Evolutionary conservation across 2,888 invertebrate genomes (phyloP), one percentile per base, ranked within the genome.

Genomic region (Eupithecia insigniata): DNA sequence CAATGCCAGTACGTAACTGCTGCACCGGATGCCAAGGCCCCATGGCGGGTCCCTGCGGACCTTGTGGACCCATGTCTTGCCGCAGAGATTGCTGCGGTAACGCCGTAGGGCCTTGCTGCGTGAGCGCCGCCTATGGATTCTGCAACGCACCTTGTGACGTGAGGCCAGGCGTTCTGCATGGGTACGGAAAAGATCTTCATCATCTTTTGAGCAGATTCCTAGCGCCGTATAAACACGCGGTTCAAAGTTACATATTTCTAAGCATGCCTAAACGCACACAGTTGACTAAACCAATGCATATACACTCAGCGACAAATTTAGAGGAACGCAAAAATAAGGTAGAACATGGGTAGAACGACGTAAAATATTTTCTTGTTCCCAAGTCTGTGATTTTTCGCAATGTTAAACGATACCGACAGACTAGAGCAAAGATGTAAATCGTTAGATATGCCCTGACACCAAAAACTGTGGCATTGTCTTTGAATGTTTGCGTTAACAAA

Each of bases 1-100:
- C 69, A 75, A 92, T 92, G 92, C 90, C 92, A n/a, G 91, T 92
- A 32, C 85, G 90, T n/a, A 92, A 92, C 78, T 92, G 92, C 76
- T 93, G 92, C 66, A 79, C 86, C 10, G 91, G 92, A 4, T 92
- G 92, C 77, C 92, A 92, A 30, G 74, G 74, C 14, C 74, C 74
- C 43, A 74, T 74, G 74, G 68, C 74, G 28, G 89, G 91, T 0
- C 92, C 91, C 0, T 92, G 91, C 64, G 90, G 64, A 30, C 3
- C 22, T 12, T 30, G 64, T 16, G 64, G 92, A 0, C 81, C 87
- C 0, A 72, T 78, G 30, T 82, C 85, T 0, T 66, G 70, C 10
- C 85, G 90, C 30, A 66, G 67, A 14, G 89, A 90, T 3, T 76
- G 82, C 71, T 80, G 82, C 60, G 80, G 83, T 8, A 70, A 73